Percentiles rank a stretch among this genome's conserved stretches.
Evolutionary conservation across 2,113 vertebrate genomes (phyloP).

Genomic region (Muntiacus reevesi): DNA sequence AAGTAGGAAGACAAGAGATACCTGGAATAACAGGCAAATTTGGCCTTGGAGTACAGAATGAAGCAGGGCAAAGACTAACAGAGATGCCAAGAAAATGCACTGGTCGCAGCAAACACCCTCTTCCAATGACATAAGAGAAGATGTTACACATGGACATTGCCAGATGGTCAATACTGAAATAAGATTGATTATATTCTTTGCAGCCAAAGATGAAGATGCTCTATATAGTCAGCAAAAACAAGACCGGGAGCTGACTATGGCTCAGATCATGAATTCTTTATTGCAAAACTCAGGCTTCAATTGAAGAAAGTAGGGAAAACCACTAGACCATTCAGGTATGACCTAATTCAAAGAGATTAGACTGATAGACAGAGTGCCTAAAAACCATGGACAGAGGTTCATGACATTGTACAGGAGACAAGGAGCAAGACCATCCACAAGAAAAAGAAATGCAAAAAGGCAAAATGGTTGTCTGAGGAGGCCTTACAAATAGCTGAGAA

Average conservation of each 20-base stretch:
- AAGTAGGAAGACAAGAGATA: neutral
- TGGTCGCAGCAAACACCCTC: rapidly evolving
- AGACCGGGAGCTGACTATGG: neutral
- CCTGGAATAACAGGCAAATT: neutral
- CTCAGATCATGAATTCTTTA: neutral
- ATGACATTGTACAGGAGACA: neutral
- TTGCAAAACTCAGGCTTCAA: neutral
- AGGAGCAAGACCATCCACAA: neutral
- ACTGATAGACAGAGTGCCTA: neutral
- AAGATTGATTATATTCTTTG: neutral
- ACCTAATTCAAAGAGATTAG: neutral
- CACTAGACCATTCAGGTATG: neutral
- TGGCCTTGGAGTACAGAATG: rapidly evolving
- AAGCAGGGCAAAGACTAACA: neutral
- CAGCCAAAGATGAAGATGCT: neutral
- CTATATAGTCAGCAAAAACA: neutral
- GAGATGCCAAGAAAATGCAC: neutral
- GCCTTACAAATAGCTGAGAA: neutral
- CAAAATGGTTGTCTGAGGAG: neutral
- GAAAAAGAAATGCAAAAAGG: neutral
- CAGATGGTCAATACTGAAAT: neutral
- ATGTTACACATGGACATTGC: neutral
- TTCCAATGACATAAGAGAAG: neutral
- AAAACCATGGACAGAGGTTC: neutral
- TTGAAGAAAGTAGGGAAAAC: neutral